Conservation (phyloP, 2,113 vertebrate genomes). For the Electrona antarctica region DNA sequence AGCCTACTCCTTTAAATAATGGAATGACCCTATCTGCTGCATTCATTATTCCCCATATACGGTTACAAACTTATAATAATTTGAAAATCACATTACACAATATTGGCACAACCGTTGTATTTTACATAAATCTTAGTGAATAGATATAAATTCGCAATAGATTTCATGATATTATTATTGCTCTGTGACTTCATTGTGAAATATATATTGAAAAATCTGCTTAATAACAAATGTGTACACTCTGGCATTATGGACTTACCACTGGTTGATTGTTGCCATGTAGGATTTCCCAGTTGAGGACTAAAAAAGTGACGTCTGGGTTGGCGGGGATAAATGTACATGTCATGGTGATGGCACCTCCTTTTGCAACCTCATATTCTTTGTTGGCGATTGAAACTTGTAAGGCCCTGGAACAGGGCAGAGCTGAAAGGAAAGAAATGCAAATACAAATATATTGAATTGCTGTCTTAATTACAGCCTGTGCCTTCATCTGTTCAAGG, state of each 20-base stretch:
- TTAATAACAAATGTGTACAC: not conserved
- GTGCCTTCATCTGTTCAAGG: not conserved
- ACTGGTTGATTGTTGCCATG: conserved; percentile 6
- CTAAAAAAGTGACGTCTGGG: rapidly evolving
- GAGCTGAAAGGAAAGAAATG: conserved; percentile 67
- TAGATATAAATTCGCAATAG: too few relatives aligned
- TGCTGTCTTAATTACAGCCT: not conserved
- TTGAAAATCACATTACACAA: not conserved
- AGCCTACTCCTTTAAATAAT: not conserved
- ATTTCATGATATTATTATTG: too few relatives aligned
- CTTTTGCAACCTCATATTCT: conserved; percentile 71
- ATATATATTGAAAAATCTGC: too few relatives aligned
- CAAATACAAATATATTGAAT: not conserved
- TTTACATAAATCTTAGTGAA: not conserved
- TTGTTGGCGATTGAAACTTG: conserved; percentile 70
- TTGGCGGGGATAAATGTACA: conserved; percentile 75
- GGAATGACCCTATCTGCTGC: not conserved
- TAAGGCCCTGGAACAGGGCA: conserved; percentile 68
- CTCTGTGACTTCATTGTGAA: too few relatives aligned
- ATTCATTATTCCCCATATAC: not conserved
- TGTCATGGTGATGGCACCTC: conserved; percentile 63
- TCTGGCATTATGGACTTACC: conserved; percentile 45
- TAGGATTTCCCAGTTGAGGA: conserved; percentile 71
- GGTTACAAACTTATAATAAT: not conserved
- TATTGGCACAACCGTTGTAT: not conserved